phyloP scores from a whole-genome alignment of 2,888 invertebrate species.

The Lycocerus yunnanus region DNA sequence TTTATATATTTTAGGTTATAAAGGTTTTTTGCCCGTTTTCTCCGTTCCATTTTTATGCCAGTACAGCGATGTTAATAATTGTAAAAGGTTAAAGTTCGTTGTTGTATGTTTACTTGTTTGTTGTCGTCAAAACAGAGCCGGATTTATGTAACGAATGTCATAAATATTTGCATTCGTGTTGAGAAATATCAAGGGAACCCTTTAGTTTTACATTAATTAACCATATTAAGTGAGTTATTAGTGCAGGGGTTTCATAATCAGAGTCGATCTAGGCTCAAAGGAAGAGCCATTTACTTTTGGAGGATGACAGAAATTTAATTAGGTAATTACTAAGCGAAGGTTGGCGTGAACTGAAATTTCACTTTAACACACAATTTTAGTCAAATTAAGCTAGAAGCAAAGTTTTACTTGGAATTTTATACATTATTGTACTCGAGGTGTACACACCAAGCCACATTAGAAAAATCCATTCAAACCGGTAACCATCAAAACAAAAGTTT shows the following conservation, averaged over 20 bases:
- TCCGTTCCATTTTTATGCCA: not conserved
- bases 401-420: no score
- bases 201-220: not conserved
- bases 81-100: not conserved
- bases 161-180: not conserved
- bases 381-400: no score
- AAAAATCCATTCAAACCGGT: not conserved
- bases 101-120: not conserved
- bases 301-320: not conserved
- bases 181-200: not conserved
- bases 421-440: no score
- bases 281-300: not conserved
- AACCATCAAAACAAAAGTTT: not conserved
- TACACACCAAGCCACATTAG: no score
- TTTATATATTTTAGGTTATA: slow-evolving; percentile 7
- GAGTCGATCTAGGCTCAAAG: not conserved
- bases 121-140: not conserved
- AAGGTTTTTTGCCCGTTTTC: not conserved
- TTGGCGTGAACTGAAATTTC: not conserved
- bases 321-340: not conserved
- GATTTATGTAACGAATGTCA: not conserved
- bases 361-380: not conserved
- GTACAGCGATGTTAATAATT: not conserved
- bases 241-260: not conserved
- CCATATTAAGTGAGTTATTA: not conserved